Evolutionary conservation across 2,113 vertebrate genomes (phyloP).

Genomic region (Tachycineta bicolor): DNA sequence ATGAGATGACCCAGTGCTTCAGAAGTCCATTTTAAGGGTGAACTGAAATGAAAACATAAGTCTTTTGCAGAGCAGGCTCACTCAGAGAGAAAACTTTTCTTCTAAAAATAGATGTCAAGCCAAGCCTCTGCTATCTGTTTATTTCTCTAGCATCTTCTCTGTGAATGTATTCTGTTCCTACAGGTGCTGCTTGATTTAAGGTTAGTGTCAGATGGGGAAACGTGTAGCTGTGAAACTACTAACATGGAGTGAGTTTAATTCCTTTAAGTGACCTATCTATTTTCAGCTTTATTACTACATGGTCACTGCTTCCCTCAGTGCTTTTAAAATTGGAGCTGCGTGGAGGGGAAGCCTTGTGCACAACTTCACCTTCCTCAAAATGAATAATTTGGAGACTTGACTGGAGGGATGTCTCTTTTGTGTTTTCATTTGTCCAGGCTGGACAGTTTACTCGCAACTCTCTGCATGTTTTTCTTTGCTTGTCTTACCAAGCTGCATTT

Average conservation of each 20-base stretch:
- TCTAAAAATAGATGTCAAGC: background rate
- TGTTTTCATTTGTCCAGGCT: background rate
- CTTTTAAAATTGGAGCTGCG: background rate
- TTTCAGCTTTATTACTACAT: conserved; percentile 30
- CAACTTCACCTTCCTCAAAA: background rate
- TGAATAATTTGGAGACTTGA: background rate
- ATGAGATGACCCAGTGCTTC: background rate
- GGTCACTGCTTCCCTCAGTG: background rate
- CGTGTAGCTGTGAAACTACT: conserved; percentile 15
- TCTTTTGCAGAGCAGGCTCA: background rate
- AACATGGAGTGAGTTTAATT: conserved; percentile 35
- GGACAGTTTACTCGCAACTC: background rate
- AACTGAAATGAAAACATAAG: background rate
- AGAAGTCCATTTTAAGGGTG: background rate
- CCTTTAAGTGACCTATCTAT: conserved; percentile 23
- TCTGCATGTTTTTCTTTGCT: background rate
- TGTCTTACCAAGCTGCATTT: background rate
- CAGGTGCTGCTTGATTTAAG: conserved; percentile 24
- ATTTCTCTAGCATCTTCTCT: background rate
- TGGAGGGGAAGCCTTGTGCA: background rate
- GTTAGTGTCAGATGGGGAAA: background rate
- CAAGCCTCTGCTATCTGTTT: background rate
- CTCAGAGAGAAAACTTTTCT: background rate
- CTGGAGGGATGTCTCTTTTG: background rate
- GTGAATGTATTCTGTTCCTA: background rate